Percentiles rank a stretch among this genome's conserved stretches.
Conservation (phyloP, 2,113 vertebrate genomes). For the Tursiops truncatus region DNA sequence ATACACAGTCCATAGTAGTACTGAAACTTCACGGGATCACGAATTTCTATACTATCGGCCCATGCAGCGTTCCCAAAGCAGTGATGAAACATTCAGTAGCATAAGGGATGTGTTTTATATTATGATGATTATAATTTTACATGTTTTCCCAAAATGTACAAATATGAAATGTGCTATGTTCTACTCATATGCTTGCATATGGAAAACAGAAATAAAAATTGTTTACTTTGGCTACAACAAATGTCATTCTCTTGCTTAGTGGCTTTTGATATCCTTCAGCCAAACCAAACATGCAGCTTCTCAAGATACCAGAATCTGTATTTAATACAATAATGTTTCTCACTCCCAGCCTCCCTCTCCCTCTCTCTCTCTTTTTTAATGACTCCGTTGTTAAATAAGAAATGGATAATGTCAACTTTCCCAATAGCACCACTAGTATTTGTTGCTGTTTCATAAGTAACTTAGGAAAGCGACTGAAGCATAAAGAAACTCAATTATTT, state of each 20-base stretch:
- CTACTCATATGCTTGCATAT: constrained; percentile 28
- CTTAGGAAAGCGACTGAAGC: constrained; percentile 75
- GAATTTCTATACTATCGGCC: background rate
- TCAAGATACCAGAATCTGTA: background rate
- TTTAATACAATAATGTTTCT: constrained; percentile 13
- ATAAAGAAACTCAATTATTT: constrained; percentile 69
- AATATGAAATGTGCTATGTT: constrained; percentile 41
- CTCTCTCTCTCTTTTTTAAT: background rate
- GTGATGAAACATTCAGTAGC: background rate
- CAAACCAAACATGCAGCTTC: constrained; percentile 21
- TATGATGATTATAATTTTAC: background rate
- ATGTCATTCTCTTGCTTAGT: constrained; percentile 30
- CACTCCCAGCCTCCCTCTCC: background rate
- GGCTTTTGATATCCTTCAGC: constrained; percentile 44
- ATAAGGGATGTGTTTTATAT: background rate
- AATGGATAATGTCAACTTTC: constrained; percentile 49
- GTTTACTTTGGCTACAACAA: constrained; percentile 36
- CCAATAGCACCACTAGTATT: constrained; percentile 18
- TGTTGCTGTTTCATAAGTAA: constrained; percentile 71
- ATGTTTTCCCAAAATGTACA: constrained; percentile 48
- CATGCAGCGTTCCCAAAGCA: background rate
- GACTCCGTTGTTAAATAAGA: constrained; percentile 69
- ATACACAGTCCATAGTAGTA: background rate
- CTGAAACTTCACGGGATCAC: background rate
- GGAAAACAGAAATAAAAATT: constrained; percentile 59